Percentiles rank a stretch among this genome's conserved stretches.
Evolutionary conservation across 2,113 vertebrate genomes (phyloP).

Genomic region (Myodes glareolus): DNA sequence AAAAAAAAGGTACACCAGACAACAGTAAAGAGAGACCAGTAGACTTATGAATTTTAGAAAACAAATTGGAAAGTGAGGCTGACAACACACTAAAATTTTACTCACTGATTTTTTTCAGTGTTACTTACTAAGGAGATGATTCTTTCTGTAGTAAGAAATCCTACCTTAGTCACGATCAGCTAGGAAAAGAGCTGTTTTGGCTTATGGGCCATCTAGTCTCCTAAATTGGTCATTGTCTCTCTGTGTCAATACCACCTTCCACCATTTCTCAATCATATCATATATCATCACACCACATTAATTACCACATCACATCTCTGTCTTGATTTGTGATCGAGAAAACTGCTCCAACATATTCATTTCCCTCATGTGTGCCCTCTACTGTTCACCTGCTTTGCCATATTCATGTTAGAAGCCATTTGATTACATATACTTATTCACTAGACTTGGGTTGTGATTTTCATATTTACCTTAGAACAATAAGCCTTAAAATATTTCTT

Average conservation of each 20-base stretch:
- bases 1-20: not conserved
- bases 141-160: not conserved
- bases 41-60: not conserved
- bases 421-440: not conserved
- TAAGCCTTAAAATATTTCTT: not conserved
- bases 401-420: not conserved
- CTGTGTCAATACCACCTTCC: too few species aligned
- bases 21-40: not conserved
- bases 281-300: not conserved
- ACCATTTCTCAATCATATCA: too few species aligned
- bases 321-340: not conserved
- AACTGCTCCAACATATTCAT: not conserved
- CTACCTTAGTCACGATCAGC: not conserved
- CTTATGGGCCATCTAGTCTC: not conserved
- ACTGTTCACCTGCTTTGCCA: not conserved
- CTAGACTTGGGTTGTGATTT: not conserved
- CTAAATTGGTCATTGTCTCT: not conserved
- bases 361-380: not conserved
- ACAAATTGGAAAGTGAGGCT: not conserved
- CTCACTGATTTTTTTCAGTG: not conserved
- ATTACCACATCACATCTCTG: not conserved
- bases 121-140: not conserved
- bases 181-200: not conserved
- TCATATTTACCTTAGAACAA: not conserved
- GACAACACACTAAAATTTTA: not conserved